Conservation (phyloP, 2,797 vertebrate genomes). For the Psittacula echo region DNA sequence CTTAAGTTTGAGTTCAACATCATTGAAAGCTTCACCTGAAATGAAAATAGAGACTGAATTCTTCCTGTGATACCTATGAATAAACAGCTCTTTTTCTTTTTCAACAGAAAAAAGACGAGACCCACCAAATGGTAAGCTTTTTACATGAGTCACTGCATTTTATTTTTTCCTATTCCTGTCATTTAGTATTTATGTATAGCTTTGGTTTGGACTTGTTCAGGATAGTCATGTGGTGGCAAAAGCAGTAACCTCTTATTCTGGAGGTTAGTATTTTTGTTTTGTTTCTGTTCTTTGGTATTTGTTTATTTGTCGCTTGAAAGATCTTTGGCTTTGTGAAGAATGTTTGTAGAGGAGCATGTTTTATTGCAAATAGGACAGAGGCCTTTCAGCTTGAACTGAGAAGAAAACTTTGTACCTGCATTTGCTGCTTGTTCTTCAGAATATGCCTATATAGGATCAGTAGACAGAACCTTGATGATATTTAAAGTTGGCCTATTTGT, state of each 20-base stretch:
- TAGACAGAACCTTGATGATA: background rate
- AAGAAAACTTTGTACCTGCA: background rate
- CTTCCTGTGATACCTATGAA: background rate
- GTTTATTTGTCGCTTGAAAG: background rate
- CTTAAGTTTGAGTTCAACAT: background rate
- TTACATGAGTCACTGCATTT: background rate
- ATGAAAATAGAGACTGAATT: background rate
- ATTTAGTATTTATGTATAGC: background rate
- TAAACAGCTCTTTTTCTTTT: slow-evolving; percentile 66
- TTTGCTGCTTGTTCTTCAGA: background rate
- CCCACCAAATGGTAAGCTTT: slow-evolving; percentile 88
- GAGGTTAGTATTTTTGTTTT: background rate
- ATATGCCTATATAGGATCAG: background rate
- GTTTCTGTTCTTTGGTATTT: slow-evolving; percentile 7
- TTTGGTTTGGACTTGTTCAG: background rate
- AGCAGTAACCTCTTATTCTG: background rate
- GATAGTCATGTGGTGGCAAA: background rate
- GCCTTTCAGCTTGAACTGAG: background rate
- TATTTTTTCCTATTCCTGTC: background rate
- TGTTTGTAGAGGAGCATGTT: background rate
- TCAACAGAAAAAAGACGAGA: slow-evolving; percentile 91
- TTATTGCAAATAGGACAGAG: background rate
- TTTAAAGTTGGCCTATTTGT: background rate
- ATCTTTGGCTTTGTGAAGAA: background rate
- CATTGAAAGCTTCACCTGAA: background rate